Evolutionary conservation across 2,113 vertebrate species (phyloP).

Genomic region (Neodontobutis hainanensis): DNA sequence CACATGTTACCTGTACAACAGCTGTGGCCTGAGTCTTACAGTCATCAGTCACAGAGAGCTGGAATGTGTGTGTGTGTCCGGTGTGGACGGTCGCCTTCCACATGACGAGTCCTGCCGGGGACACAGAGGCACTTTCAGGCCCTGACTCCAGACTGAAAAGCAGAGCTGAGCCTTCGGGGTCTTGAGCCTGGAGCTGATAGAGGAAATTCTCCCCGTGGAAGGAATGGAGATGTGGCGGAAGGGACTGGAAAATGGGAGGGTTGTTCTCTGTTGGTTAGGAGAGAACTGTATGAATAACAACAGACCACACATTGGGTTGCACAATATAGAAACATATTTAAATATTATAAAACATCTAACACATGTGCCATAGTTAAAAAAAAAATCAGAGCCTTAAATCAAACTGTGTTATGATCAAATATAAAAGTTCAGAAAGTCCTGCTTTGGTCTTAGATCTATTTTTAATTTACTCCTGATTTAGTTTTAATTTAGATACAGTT

Average conservation of each 20-base stretch:
- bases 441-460: too few relatives aligned
- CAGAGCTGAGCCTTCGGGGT: conserved; percentile 85
- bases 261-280: conserved; percentile 78
- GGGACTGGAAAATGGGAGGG: conserved; percentile 79
- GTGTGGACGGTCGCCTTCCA: conserved; percentile 78
- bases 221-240: conserved; percentile 70
- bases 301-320: too few relatives aligned
- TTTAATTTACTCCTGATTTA: too few relatives aligned
- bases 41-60: conserved; percentile 81
- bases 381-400: too few relatives aligned
- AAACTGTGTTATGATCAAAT: too few relatives aligned
- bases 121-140: conserved; percentile 81
- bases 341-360: too few relatives aligned
- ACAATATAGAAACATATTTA: too few relatives aligned
- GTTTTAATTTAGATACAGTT: too few relatives aligned
- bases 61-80: conserved; percentile 68
- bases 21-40: conserved; percentile 79
- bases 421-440: too few relatives aligned
- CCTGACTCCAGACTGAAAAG: conserved; percentile 82
- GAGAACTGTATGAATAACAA: neutral
- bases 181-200: conserved; percentile 84
- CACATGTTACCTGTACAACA: conserved; percentile 76
- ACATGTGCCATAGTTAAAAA: too few relatives aligned
- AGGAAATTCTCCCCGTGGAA: conserved; percentile 86
- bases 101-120: conserved; percentile 83